Conservation (phyloP, 1,140 invertebrate species). For the Araneus ventricosus region DNA sequence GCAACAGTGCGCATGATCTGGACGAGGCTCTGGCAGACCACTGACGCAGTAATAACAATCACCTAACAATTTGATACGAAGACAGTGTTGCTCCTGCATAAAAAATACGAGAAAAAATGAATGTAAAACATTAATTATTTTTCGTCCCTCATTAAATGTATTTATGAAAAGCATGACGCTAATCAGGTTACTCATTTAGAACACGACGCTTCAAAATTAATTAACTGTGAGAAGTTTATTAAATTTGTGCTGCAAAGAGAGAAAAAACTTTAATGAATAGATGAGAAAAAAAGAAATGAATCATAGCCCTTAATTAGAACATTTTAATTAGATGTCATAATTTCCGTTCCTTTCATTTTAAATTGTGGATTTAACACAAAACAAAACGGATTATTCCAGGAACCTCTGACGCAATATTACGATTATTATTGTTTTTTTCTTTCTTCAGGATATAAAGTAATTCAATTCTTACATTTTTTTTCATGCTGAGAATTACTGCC, state of each 20-base stretch:
- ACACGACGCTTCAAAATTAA: neutral
- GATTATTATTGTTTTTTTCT: too few species aligned
- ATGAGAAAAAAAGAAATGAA: neutral
- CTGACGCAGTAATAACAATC: constrained; percentile 99
- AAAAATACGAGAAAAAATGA: neutral
- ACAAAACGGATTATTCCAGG: too few species aligned
- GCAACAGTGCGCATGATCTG: constrained; percentile 96
- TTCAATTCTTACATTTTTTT: too few species aligned
- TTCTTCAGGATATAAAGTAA: too few species aligned
- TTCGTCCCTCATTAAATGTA: neutral
- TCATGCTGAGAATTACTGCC: too few species aligned
- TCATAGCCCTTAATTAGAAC: neutral
- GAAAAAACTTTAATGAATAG: neutral
- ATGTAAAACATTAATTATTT: neutral
- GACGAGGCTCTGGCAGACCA: constrained; percentile 88
- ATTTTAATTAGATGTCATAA: neutral
- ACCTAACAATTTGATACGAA: constrained; percentile 95
- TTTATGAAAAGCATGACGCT: neutral
- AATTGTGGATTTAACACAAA: too few species aligned
- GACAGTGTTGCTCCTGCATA: constrained; percentile 92
- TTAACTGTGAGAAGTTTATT: neutral
- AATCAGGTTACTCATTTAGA: neutral
- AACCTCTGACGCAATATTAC: too few species aligned
- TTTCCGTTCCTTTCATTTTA: neutral
- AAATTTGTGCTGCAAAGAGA: neutral